phyloP scores from a whole-genome alignment of 1,140 invertebrate genomes.

The Sipha flava region DNA sequence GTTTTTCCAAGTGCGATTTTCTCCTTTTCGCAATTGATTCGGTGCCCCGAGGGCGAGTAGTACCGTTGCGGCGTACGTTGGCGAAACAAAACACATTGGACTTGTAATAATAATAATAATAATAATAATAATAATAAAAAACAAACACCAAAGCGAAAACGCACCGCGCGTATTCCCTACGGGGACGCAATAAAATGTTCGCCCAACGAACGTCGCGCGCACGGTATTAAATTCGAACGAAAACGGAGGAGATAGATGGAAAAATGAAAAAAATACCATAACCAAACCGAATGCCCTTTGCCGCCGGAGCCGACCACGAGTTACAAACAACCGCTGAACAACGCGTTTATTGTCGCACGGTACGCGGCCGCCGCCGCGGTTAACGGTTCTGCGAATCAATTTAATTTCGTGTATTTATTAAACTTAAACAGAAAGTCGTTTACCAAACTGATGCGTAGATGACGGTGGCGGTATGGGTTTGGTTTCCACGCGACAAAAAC shows the following conservation, averaged over 20 bases:
- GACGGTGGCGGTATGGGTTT: too few relatives aligned
- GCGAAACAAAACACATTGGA: background rate
- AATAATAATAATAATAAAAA: slow-evolving; percentile 8
- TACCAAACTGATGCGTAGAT: too few relatives aligned
- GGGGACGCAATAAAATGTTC: background rate
- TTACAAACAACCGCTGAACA: too few relatives aligned
- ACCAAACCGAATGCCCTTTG: too few relatives aligned
- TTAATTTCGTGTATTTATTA: background rate
- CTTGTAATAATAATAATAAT: background rate
- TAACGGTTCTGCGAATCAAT: background rate
- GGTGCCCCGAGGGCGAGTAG: background rate
- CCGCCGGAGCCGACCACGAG: too few relatives aligned
- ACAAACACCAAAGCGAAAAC: background rate
- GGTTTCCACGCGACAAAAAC: background rate
- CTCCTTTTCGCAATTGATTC: background rate
- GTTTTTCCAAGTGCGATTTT: background rate
- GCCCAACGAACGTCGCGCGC: background rate
- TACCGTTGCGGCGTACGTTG: background rate
- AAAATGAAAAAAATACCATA: background rate
- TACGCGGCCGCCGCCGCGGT: background rate
- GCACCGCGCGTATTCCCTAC: background rate
- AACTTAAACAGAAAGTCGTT: background rate
- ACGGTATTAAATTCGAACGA: background rate
- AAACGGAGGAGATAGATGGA: too few relatives aligned
- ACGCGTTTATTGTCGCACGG: too few relatives aligned